A percentile compares a stretch with the other conserved stretches of the same genome.
Conservation (phyloP, 2,113 vertebrate species). For the Hypanus sabinus region DNA sequence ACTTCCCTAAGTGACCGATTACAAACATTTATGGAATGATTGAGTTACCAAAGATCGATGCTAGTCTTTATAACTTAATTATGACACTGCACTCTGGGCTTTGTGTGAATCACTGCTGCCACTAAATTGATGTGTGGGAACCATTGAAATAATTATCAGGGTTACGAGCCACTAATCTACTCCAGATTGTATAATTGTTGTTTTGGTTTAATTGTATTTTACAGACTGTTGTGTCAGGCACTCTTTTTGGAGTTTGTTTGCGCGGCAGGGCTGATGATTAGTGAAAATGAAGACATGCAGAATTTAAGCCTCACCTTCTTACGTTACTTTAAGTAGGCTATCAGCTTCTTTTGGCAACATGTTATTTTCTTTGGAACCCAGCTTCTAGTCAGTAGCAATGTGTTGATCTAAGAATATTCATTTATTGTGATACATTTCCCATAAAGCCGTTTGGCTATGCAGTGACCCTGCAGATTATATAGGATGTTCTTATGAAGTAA, state of each 20-base stretch:
- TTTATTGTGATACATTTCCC: too few species aligned
- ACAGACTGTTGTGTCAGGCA: neutral
- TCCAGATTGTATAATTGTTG: neutral
- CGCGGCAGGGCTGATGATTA: neutral
- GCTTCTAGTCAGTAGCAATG: neutral
- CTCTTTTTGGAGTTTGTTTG: neutral
- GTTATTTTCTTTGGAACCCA: neutral
- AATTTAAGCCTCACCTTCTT: neutral
- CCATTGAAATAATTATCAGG: neutral
- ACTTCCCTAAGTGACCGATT: neutral
- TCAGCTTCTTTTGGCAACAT: neutral
- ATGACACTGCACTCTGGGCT: neutral
- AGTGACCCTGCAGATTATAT: neutral
- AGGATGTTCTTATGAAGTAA: neutral
- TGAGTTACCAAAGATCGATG: neutral
- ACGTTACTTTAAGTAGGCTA: neutral
- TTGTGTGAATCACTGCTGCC: neutral
- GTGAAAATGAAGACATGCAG: neutral
- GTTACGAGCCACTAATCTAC: neutral
- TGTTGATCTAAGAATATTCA: neutral
- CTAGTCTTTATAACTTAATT: neutral
- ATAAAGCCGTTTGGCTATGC: neutral
- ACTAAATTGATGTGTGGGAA: neutral
- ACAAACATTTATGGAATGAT: neutral
- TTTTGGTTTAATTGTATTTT: neutral